phyloP scores from a whole-genome alignment of 2,888 invertebrate genomes.

The Heliconius ethilla region DNA sequence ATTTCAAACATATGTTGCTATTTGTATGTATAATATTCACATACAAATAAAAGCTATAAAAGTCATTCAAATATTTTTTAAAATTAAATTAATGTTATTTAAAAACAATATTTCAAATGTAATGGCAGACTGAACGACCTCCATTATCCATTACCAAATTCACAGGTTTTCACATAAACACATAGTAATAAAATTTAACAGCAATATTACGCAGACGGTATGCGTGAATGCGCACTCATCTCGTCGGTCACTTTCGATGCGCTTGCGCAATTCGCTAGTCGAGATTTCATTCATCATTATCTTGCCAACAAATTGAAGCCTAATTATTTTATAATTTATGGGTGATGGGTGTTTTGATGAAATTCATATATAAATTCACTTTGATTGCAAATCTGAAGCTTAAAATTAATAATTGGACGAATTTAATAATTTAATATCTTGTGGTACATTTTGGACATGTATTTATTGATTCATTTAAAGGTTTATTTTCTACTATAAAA shows the following conservation, averaged over 20 bases:
- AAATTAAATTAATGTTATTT: background rate
- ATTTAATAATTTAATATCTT: background rate
- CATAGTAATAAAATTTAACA: slow-evolving; percentile 34
- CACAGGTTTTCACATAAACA: slow-evolving; percentile 14
- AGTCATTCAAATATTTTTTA: background rate
- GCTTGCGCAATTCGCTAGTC: slow-evolving; percentile 46
- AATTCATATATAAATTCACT: background rate
- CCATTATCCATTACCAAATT: slow-evolving; percentile 22
- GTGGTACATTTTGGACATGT: background rate
- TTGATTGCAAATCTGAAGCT: slow-evolving; percentile 1
- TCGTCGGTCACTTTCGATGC: slow-evolving; percentile 68
- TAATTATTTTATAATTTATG: slow-evolving; percentile 13
- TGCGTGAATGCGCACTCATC: slow-evolving; percentile 43
- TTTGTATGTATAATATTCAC: background rate
- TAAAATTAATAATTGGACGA: slow-evolving; percentile 3
- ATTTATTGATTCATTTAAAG: background rate
- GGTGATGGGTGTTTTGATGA: background rate
- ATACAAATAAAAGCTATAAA: background rate
- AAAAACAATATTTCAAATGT: background rate
- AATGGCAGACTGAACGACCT: slow-evolving; percentile 21
- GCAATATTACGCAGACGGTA: slow-evolving; percentile 54
- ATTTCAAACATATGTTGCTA: background rate
- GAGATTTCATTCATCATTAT: slow-evolving; percentile 38
- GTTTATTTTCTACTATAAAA: background rate
- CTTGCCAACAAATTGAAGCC: background rate